These are phyloP conservation scores for Setipinna tenuifilis DNA, from an alignment of 2,797 vertebrate genomes.

Conservation along the genomic window DNA sequence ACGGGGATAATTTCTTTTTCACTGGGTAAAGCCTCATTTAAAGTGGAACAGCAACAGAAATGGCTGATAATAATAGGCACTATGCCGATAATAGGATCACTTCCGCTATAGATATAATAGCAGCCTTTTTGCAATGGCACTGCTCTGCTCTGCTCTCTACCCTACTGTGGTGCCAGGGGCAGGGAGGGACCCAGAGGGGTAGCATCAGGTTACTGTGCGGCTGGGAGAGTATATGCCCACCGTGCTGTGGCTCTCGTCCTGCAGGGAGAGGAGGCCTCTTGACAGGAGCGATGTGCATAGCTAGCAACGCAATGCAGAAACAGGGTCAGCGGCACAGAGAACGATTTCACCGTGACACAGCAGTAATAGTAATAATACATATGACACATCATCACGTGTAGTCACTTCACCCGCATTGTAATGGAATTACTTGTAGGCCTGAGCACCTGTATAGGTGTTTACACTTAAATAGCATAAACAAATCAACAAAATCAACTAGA, in stretches of 20 bases:
- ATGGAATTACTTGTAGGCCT: neutral
- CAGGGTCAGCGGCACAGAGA: slow-evolving; percentile 26
- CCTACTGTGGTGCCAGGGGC: neutral
- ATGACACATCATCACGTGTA: neutral
- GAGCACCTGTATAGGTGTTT: neutral
- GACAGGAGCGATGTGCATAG: slow-evolving; percentile 48
- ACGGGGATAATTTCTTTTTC: too few relatives aligned
- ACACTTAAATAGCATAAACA: neutral
- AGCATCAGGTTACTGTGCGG: slow-evolving; percentile 19
- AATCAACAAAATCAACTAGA: neutral
- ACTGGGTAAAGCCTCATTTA: too few relatives aligned
- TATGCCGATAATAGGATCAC: too few relatives aligned
- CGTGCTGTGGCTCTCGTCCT: slow-evolving; percentile 46
- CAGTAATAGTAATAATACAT: too few relatives aligned
- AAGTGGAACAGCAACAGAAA: too few relatives aligned
- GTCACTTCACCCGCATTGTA: neutral
- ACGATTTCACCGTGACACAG: neutral
- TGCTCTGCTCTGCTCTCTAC: too few relatives aligned
- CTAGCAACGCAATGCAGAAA: slow-evolving; percentile 53
- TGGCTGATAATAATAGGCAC: too few relatives aligned
- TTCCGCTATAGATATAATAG: too few relatives aligned
- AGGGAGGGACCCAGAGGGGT: neutral
- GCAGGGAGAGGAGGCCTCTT: slow-evolving; percentile 41
- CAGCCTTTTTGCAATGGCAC: too few relatives aligned
- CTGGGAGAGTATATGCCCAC: slow-evolving; percentile 50